These are phyloP conservation scores for Anabas testudineus DNA, from an alignment of 2,797 vertebrate species.

Conservation along the genomic window DNA sequence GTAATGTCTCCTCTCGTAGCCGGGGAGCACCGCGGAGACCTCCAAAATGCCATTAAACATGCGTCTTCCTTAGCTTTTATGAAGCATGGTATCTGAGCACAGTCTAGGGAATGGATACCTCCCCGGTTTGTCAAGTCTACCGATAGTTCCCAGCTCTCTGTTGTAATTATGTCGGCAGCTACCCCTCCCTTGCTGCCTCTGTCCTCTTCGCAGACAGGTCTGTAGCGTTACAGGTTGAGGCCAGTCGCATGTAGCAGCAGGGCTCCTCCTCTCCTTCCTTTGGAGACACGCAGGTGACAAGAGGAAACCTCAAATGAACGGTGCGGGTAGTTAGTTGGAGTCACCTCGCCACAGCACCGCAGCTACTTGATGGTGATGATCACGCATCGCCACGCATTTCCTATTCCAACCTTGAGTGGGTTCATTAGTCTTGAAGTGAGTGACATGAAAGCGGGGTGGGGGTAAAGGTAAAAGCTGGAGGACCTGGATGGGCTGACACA, in stretches of 20 bases:
- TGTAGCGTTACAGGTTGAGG: slow-evolving; percentile 71
- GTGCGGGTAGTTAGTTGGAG: neutral
- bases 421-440: neutral
- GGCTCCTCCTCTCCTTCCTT: slow-evolving; percentile 69
- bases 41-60: slow-evolving; percentile 74
- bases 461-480: neutral
- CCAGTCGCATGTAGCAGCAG: slow-evolving; percentile 52
- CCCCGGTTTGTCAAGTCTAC: slow-evolving; percentile 29
- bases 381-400: neutral
- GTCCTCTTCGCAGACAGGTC: slow-evolving; percentile 70
- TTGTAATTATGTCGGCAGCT: slow-evolving; percentile 52
- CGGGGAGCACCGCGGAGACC: slow-evolving; percentile 62
- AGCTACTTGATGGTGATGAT: slow-evolving; percentile 9
- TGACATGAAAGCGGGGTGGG: neutral
- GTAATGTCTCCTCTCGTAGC: slow-evolving; percentile 68
- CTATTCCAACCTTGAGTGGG: slow-evolving; percentile 7
- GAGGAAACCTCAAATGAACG: neutral
- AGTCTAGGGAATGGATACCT: neutral
- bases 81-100: neutral
- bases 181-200: slow-evolving; percentile 70
- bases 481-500: neutral
- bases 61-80: slow-evolving; percentile 7
- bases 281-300: slow-evolving; percentile 60
- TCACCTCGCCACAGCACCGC: neutral
- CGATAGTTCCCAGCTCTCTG: slow-evolving; percentile 46